phyloP scores from a whole-genome alignment of 2,888 invertebrate genomes.

The Spilarctia lutea region DNA sequence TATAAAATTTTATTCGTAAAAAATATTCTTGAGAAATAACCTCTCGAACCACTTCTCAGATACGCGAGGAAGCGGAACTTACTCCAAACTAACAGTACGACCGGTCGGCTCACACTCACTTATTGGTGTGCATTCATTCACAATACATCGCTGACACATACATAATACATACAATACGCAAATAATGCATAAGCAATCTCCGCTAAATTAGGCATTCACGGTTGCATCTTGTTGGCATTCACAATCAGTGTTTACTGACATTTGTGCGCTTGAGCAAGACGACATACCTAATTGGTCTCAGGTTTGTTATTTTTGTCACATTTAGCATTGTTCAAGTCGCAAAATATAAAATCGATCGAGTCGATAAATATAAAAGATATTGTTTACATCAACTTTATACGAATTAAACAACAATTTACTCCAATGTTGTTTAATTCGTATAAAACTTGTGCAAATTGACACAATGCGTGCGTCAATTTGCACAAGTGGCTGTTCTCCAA shows the following conservation, averaged over 20 bases:
- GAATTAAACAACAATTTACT: not conserved
- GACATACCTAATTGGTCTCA: not conserved
- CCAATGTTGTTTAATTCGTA: too few species aligned
- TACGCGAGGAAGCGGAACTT: constrained; percentile 8
- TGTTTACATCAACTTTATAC: not conserved
- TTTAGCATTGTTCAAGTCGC: not conserved
- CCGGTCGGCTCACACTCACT: not conserved
- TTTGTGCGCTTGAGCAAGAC: not conserved
- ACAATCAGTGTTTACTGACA: not conserved
- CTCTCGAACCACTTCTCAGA: not conserved
- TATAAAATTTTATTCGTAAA: not conserved
- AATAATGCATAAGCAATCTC: not conserved
- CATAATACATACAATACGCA: not conserved
- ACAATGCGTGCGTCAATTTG: not conserved
- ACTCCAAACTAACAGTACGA: not conserved
- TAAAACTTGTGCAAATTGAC: too few species aligned
- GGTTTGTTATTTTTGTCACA: not conserved
- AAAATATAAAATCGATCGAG: too few species aligned
- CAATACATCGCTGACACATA: constrained; percentile 3
- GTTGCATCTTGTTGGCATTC: constrained; percentile 10
- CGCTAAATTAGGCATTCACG: not conserved
- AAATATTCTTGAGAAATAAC: not conserved
- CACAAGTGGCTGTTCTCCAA: not conserved
- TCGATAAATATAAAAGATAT: not conserved
- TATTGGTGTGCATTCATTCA: not conserved